phyloP scores from a whole-genome alignment of 2,113 vertebrate species.

The Litocranius walleri region DNA sequence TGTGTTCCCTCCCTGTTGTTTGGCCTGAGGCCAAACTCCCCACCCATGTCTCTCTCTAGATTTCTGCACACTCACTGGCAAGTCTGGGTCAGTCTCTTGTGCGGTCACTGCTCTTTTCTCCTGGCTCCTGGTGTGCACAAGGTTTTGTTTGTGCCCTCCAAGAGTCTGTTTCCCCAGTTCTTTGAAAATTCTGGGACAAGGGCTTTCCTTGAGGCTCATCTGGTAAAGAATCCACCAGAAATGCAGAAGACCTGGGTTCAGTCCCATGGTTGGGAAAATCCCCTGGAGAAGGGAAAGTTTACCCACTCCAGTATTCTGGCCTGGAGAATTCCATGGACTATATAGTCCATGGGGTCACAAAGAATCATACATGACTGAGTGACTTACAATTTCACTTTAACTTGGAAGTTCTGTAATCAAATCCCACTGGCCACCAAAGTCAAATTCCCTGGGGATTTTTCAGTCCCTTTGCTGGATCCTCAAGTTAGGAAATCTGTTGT shows the following conservation, averaged over 20 bases:
- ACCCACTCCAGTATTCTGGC: neutral
- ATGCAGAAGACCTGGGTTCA: fast-evolving
- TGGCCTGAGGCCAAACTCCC: neutral
- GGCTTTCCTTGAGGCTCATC: neutral
- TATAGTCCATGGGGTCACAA: neutral
- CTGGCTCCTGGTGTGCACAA: neutral
- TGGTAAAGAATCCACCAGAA: neutral
- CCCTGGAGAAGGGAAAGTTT: neutral
- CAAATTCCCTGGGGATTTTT: neutral
- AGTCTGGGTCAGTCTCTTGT: neutral
- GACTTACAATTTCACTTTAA: neutral
- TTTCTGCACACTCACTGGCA: neutral
- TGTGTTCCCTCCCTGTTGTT: neutral
- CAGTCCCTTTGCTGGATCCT: neutral
- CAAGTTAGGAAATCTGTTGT: neutral
- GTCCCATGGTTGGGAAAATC: neutral
- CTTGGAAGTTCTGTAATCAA: neutral
- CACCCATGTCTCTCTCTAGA: neutral
- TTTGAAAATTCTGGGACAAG: neutral
- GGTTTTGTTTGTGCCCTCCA: neutral
- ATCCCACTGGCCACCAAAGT: neutral
- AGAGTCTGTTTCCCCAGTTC: neutral
- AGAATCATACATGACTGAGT: neutral
- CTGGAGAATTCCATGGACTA: neutral
- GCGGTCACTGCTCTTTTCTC: neutral